These are phyloP conservation scores for Yoshiicerus persimilis DNA, from an alignment of 1,140 invertebrate species.

Conservation along the genomic window DNA sequence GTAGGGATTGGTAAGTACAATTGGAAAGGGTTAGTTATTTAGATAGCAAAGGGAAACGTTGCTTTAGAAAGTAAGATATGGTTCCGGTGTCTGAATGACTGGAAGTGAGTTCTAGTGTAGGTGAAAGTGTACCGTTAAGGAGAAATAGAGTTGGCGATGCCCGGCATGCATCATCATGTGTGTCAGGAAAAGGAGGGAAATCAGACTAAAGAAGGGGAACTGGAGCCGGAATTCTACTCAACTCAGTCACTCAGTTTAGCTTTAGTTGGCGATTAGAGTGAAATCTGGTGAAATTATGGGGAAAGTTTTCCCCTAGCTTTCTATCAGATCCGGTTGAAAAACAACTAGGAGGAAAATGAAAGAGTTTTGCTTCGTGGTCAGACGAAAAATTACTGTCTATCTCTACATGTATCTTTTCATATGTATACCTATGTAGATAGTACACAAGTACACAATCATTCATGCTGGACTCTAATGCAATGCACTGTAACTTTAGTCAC, in stretches of 20 bases:
- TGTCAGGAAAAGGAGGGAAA: neutral
- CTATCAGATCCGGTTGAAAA: conserved; percentile 12
- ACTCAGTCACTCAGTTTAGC: conserved; percentile 24
- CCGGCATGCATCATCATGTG: conserved; percentile 18
- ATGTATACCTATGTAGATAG: neutral
- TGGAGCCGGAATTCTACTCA: neutral
- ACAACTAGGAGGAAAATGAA: conserved; percentile 6
- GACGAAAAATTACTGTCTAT: neutral
- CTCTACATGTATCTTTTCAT: neutral
- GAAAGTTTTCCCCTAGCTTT: conserved; percentile 26
- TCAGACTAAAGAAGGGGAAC: conserved; percentile 8
- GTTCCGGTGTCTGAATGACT: conserved; percentile 4
- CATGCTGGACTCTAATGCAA: neutral
- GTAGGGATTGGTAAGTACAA: neutral
- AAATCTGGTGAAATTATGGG: conserved; percentile 42
- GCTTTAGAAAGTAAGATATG: neutral
- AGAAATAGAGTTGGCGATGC: neutral
- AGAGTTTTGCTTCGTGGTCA: conserved; percentile 18
- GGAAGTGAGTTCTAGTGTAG: neutral
- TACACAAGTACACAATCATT: neutral
- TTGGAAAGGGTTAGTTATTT: neutral
- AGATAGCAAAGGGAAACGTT: neutral
- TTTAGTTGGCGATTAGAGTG: conserved; percentile 34
- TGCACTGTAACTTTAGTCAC: neutral
- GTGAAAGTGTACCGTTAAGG: conserved; percentile 6